phyloP scores from a whole-genome alignment of 2,888 invertebrate species.

The Lottia gigantea region DNA sequence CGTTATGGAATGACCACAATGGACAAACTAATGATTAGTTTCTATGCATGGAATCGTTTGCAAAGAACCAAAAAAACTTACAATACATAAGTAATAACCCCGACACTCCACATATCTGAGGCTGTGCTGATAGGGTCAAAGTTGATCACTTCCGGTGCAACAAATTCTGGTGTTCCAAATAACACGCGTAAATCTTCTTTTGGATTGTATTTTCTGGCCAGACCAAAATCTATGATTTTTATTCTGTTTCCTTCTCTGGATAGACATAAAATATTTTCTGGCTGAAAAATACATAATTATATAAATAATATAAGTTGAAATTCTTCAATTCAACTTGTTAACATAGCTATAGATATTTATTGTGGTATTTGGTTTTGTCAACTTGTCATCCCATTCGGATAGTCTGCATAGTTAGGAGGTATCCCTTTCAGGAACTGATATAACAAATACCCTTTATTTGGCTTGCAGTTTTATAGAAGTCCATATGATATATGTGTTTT shows the following conservation, averaged over 20 bases:
- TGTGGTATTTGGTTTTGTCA: no score
- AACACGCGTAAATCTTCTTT: constrained; percentile 87
- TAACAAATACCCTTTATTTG: no score
- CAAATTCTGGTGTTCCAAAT: constrained; percentile 98
- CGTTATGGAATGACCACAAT: no score
- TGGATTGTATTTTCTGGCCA: constrained; percentile 92
- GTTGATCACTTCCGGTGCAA: constrained; percentile 98
- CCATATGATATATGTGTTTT: no score
- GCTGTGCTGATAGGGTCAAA: constrained; percentile 96
- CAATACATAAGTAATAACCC: constrained; percentile 98
- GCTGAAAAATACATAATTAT: constrained; percentile 74
- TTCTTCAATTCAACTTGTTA: no score
- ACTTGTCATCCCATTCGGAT: no score
- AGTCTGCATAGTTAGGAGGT: no score
- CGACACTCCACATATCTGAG: constrained; percentile 99
- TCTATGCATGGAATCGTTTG: no score
- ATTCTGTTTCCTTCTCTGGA: constrained; percentile 97
- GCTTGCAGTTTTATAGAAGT: no score
- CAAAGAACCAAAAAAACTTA: constrained; percentile 75
- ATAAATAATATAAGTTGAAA: background rate
- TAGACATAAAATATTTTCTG: constrained; percentile 97
- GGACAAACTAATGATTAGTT: no score
- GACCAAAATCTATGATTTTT: constrained; percentile 98
- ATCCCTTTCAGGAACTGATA: no score
- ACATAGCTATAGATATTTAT: no score